phyloP scores from a whole-genome alignment of 2,888 invertebrate species.

The Gymnosoma rotundatum region DNA sequence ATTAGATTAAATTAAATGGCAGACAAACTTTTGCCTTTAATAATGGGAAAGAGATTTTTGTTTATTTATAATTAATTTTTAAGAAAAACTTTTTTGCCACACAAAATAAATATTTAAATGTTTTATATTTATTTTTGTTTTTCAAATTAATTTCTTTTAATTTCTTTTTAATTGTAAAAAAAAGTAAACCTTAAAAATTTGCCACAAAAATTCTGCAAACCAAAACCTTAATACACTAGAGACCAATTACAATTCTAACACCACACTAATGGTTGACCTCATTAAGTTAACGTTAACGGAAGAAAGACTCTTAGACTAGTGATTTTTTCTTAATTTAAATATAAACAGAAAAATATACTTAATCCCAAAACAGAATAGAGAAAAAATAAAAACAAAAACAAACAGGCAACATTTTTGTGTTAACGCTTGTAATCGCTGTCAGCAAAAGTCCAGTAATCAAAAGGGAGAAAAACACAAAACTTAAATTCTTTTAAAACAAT shows the following conservation, averaged over 20 bases:
- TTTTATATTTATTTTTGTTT: too few species aligned
- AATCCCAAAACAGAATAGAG: background rate
- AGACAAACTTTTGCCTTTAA: background rate
- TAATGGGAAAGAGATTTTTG: background rate
- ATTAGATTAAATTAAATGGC: slow-evolving; percentile 32
- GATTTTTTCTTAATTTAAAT: slow-evolving; percentile 15
- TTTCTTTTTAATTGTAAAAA: background rate
- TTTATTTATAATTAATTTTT: too few species aligned
- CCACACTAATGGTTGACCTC: slow-evolving; percentile 63
- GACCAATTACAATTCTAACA: slow-evolving; percentile 64
- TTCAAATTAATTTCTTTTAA: background rate
- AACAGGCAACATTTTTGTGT: too few species aligned
- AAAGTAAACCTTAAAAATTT: background rate
- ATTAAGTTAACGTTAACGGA: slow-evolving; percentile 57
- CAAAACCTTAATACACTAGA: slow-evolving; percentile 34
- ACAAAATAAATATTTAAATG: background rate
- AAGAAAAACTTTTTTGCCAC: too few species aligned
- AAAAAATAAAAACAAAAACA: background rate
- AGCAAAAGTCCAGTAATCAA: background rate
- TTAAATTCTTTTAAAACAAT: slow-evolving; percentile 11
- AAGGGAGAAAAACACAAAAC: background rate
- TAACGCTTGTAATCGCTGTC: too few species aligned
- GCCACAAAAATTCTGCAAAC: slow-evolving; percentile 16
- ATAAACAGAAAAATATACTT: background rate
- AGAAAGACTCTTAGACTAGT: slow-evolving; percentile 31